Conservation (phyloP, 2,888 invertebrate species). For the Drosophila stalkeri region DNA sequence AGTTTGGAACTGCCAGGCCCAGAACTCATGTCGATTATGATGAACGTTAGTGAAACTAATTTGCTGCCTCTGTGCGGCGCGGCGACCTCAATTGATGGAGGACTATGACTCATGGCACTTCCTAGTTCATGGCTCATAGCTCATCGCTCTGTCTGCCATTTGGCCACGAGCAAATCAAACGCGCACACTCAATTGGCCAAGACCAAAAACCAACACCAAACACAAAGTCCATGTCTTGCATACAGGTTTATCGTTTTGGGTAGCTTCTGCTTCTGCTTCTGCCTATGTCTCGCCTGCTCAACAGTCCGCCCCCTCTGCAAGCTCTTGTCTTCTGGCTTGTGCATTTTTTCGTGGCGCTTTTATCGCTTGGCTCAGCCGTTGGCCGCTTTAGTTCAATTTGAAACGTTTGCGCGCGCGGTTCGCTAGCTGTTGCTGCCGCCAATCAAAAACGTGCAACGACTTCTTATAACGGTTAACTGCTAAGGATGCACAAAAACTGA, state of each 20-base stretch:
- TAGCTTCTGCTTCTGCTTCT: constrained; percentile 55
- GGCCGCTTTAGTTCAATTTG: constrained; percentile 79
- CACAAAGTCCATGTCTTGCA: constrained; percentile 46
- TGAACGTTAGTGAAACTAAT: constrained; percentile 42
- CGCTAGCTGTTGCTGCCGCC: constrained; percentile 19
- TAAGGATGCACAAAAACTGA: constrained; percentile 25
- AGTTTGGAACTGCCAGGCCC: constrained; percentile 45
- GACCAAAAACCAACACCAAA: background rate
- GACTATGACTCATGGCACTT: constrained; percentile 60
- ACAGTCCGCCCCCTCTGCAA: no score
- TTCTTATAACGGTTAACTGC: constrained; percentile 34
- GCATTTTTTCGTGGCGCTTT: constrained; percentile 54
- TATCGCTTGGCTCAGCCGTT: constrained; percentile 64
- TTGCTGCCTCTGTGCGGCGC: constrained; percentile 23
- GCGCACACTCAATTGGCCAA: constrained; percentile 17
- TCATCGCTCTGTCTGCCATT: constrained; percentile 8
- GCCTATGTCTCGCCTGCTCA: constrained; percentile 55
- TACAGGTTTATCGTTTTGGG: constrained; percentile 70
- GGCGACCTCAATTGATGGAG: constrained; percentile 58
- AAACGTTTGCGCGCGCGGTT: constrained; percentile 81
- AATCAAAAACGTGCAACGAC: constrained; percentile 15
- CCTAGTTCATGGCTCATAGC: constrained; percentile 18
- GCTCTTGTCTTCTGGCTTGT: constrained; percentile 22
- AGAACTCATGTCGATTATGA: constrained; percentile 19
- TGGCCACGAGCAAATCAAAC: constrained; percentile 63